Evolutionary conservation across 2,888 invertebrate species (phyloP).

Genomic region (Tipula confusa): DNA sequence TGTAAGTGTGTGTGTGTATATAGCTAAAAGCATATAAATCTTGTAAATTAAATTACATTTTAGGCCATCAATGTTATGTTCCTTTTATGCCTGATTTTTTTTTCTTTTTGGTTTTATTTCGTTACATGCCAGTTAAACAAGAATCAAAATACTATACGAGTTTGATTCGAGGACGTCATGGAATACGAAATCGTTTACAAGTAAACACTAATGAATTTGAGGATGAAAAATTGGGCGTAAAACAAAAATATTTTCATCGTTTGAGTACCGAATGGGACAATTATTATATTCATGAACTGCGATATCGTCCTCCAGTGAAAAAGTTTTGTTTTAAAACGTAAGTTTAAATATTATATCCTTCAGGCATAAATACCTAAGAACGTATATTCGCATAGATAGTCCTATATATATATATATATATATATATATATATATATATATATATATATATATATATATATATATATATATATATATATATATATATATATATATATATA

Average conservation of each 20-base stretch:
- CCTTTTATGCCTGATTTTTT: neutral
- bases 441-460: no score
- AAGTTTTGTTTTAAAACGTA: constrained; percentile 34
- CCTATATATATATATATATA: no score
- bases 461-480: no score
- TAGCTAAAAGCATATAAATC: neutral
- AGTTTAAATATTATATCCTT: constrained; percentile 6
- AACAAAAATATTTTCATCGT: constrained; percentile 33
- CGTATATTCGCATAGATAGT: no score
- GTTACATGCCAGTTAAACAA: constrained; percentile 17
- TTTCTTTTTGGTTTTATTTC: no score
- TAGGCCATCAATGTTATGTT: neutral
- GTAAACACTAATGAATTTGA: constrained; percentile 34
- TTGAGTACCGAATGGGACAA: constrained; percentile 34
- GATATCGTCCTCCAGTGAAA: constrained; percentile 31
- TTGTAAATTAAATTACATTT: neutral
- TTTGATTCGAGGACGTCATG: constrained; percentile 32
- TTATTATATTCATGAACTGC: constrained; percentile 34
- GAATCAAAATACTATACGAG: constrained; percentile 33
- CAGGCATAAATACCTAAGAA: neutral
- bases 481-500: no score
- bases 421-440: no score
- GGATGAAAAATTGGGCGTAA: constrained; percentile 32
- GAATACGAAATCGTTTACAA: constrained; percentile 34
- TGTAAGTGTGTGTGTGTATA: neutral